phyloP scores from a whole-genome alignment of 1,140 invertebrate genomes.

The Vanessa atalanta region DNA sequence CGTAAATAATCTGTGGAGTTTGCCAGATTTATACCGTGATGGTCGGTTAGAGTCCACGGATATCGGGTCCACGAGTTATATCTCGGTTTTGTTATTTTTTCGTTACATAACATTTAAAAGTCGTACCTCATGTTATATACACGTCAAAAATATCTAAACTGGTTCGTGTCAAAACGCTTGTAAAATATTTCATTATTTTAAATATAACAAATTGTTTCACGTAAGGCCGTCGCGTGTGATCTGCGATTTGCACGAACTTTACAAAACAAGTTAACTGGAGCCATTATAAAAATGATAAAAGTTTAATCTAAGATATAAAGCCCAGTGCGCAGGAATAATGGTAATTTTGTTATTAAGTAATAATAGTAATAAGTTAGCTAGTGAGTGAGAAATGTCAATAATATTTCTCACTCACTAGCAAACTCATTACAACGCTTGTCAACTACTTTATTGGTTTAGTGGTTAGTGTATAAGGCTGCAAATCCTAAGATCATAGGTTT shows the following conservation, averaged over 20 bases:
- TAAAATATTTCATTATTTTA: constrained; percentile 42
- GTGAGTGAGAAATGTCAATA: too few relatives aligned
- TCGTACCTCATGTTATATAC: not conserved
- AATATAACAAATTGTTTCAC: constrained; percentile 60
- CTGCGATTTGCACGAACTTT: constrained; percentile 48
- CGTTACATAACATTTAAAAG: not conserved
- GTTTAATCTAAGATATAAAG: constrained; percentile 11
- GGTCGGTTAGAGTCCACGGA: too few relatives aligned
- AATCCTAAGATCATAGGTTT: too few relatives aligned
- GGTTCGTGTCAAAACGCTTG: constrained; percentile 10
- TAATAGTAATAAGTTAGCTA: too few relatives aligned
- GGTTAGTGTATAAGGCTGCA: too few relatives aligned
- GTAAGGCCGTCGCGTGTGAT: constrained; percentile 49
- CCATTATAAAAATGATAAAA: constrained; percentile 36
- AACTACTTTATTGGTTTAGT: too few relatives aligned
- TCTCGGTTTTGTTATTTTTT: too few relatives aligned
- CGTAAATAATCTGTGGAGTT: too few relatives aligned
- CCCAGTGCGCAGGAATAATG: not conserved
- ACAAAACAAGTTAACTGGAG: constrained; percentile 14
- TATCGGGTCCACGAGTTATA: too few relatives aligned
- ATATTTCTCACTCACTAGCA: too few relatives aligned
- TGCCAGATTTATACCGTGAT: too few relatives aligned
- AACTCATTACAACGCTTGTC: too few relatives aligned
- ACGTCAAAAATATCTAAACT: not conserved
- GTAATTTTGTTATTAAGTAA: not conserved